phyloP scores from a whole-genome alignment of 1,140 invertebrate species.

The Augochlora pura region DNA sequence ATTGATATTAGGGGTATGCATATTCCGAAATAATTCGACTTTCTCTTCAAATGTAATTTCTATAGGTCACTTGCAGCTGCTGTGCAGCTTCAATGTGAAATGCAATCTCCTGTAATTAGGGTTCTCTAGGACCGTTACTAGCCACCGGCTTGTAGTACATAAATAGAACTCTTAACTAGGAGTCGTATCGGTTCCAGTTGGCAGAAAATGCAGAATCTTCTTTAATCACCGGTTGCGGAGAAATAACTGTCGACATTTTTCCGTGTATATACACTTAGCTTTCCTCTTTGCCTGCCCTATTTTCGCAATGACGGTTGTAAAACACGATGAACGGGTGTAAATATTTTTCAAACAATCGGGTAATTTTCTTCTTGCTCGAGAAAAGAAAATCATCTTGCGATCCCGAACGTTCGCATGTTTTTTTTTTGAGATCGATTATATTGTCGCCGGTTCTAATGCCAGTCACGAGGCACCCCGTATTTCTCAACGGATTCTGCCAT shows the following conservation, averaged over 20 bases:
- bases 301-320: neutral
- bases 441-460: too few relatives aligned
- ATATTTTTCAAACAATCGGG: too few relatives aligned
- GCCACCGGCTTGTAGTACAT: neutral
- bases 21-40: constrained; percentile 6
- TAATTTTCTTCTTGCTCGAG: too few relatives aligned
- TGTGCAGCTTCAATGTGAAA: neutral
- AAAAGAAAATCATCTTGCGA: too few relatives aligned
- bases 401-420: too few relatives aligned
- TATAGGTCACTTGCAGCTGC: constrained; percentile 4
- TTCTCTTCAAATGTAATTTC: constrained; percentile 23
- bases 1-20: neutral
- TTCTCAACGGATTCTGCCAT: neutral
- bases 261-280: neutral
- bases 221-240: neutral
- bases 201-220: neutral
- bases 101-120: constrained; percentile 11
- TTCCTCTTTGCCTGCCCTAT: neutral
- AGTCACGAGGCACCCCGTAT: too few relatives aligned
- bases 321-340: too few relatives aligned
- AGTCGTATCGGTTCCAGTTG: neutral
- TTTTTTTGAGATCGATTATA: too few relatives aligned
- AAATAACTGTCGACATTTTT: neutral
- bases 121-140: neutral
- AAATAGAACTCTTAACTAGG: constrained; percentile 1